Base-by-base conservation (phyloP, 2,888 invertebrate species). In the Megastigmus dorsalis region DNA sequence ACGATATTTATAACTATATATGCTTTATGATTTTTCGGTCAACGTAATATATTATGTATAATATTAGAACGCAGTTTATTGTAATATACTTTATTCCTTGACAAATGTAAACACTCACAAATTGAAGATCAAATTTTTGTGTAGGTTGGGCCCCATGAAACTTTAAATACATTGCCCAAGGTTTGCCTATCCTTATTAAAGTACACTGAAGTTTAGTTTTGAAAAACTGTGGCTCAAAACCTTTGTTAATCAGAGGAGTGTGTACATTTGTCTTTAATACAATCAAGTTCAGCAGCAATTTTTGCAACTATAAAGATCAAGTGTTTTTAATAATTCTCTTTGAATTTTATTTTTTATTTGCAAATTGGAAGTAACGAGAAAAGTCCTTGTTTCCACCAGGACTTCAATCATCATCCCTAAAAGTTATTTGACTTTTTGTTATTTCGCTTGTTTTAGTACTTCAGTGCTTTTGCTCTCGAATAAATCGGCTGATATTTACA, bases 1-100 rank as follows among this genome's bases (percentile, higher is more conserved):
- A 86, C 81, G 81, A 81, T 86, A 86, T 83, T 81, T 81, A 83
- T 85, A 82, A 79, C 80, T 82, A 79, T 80, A 77, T 80, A 79
- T 78, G 77, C 77, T 77, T 78, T 79, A 80, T 80, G 75, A 80
- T 80, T 82, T 80, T 80, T 79, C 77, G 78, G 78, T 82, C 79
- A 82, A 84, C 82, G 80, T 82, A 81, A 80, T 80, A 78, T 80
- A 75, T 78, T 76, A 77, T 74, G 76, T 74, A 79, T 78, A 78
- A 72, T 78, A 76, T 70, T 68, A 77, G 67, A 77, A 74, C 75
- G 75, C 62, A 77, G 67, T 74, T 73, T 71, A 71, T 74, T 26
- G 28, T 76, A 74, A 76, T 74, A 77, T 71, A 69, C 41, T 73
- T 72, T 68, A 71, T 71, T 71, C 41, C 36, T 65, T 33, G 72